Evolutionary conservation across 1,140 invertebrate genomes (phyloP), one percentile per base, ranked within the genome.

Genomic region (Rhyacophila brunnea): DNA sequence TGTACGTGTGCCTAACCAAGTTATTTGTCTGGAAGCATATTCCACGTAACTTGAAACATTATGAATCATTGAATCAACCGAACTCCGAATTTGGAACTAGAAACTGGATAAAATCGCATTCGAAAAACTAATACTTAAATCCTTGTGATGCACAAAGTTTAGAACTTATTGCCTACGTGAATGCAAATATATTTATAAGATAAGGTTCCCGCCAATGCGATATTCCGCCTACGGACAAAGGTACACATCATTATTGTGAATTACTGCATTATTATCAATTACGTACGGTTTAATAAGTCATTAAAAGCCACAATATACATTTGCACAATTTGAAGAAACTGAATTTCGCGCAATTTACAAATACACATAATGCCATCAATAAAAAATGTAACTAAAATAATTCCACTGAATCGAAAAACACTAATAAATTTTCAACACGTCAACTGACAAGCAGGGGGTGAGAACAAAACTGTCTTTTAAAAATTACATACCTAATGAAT

Each of bases 401-500:
- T 7, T 20, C 18, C 11, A 2, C 17, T 6, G 20, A 17, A 19
- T 9, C 15, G 38, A 13, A 20, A 43, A 9, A 17, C 7, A 14
- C 32, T 5, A 11, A 38, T 17, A 17, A 17, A 51, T 32, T 45
- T 34, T 28, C 44, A 36, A 44, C 40, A 10, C 19, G 13, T n/a
- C 23, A 7, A 3, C 3, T 23, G 7, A 11, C 11, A 23, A 23
- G 2, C 10, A n/a, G 3, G 9, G 6, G 9, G 19, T 48, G 9
- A 5, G 23, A 48, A 28, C 5, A 45, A 45, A 15, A 6, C 13
- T 11, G 17, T 17, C 17, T 19, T 17, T 14, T 32, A 43, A 45
- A 23, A 42, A 50, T 45, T 11, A 47, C 53, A 20, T 44, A 52
- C 36, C 34, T 5, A 52, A n/a, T 38, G 19, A 42, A 42, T 13